A percentile compares a stretch with the other conserved stretches of the same genome.
phyloP scores from a whole-genome alignment of 2,888 invertebrate species.

The Diachrysia chrysitis region DNA sequence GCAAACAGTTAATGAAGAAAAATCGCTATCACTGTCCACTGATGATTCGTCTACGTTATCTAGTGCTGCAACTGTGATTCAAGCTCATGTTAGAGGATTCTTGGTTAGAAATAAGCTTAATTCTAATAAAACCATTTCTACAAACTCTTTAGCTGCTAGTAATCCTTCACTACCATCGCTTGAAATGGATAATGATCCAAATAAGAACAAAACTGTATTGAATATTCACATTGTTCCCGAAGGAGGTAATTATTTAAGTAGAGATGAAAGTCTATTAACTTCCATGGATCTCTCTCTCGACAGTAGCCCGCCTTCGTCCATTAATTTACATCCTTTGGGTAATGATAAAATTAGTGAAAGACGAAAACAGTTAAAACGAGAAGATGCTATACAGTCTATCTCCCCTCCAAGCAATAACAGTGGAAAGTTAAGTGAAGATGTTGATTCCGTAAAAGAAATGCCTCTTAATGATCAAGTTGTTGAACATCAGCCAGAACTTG shows the following conservation, averaged over 20 bases:
- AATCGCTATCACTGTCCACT: constrained; percentile 84
- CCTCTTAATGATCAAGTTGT: constrained; percentile 59
- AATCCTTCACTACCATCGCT: constrained; percentile 74
- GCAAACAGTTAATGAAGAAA: constrained; percentile 88
- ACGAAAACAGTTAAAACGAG: constrained; percentile 84
- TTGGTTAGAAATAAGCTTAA: constrained; percentile 89
- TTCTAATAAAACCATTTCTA: constrained; percentile 79
- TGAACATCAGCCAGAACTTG: constrained; percentile 37
- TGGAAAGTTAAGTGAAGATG: constrained; percentile 83
- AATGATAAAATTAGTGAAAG: constrained; percentile 79
- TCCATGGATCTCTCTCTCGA: constrained; percentile 84
- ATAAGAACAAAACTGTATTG: constrained; percentile 79
- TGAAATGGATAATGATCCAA: constrained; percentile 75
- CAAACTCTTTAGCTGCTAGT: constrained; percentile 71
- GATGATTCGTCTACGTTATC: constrained; percentile 87
- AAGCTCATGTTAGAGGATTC: constrained; percentile 92
- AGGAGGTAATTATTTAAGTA: constrained; percentile 77
- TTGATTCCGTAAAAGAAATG: constrained; percentile 78
- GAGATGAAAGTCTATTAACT: constrained; percentile 82
- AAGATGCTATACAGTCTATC: constrained; percentile 86
- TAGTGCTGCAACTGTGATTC: constrained; percentile 91
- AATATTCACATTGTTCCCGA: constrained; percentile 86
- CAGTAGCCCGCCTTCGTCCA: constrained; percentile 80
- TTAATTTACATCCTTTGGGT: constrained; percentile 82
- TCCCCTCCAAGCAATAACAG: constrained; percentile 86